A percentile compares a stretch with the other conserved stretches of the same genome.
Evolutionary conservation across 2,113 vertebrate species (phyloP).

Genomic region (Haplochromis vanheusdeni): DNA sequence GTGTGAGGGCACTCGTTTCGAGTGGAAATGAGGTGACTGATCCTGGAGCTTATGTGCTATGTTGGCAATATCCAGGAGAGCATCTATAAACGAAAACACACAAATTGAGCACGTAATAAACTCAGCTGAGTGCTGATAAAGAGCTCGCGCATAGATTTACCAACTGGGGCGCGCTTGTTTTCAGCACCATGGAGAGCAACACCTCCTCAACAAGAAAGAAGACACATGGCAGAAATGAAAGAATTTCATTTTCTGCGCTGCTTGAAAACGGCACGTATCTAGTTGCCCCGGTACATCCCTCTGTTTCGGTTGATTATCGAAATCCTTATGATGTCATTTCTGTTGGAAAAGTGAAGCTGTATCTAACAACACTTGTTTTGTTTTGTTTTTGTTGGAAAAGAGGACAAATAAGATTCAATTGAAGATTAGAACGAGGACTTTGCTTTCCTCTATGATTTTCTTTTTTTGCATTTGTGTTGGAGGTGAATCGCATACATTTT

Average conservation of each 20-base stretch:
- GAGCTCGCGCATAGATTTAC: neutral
- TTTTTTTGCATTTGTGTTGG: neutral
- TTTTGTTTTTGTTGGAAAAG: neutral
- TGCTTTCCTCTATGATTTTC: neutral
- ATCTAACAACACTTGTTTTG: neutral
- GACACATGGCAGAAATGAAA: neutral
- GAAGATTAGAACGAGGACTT: neutral
- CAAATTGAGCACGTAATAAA: neutral
- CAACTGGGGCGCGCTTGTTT: slow-evolving; percentile 10
- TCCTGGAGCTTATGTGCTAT: neutral
- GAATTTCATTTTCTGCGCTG: neutral
- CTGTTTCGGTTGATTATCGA: neutral
- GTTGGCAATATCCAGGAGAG: neutral
- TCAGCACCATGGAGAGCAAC: slow-evolving; percentile 71
- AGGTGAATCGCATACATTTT: neutral
- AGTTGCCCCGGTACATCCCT: neutral
- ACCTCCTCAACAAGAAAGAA: neutral
- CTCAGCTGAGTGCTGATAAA: neutral
- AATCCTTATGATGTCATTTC: neutral
- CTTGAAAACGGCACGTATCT: neutral
- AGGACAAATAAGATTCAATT: neutral
- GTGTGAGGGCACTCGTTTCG: neutral
- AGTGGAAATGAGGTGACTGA: neutral
- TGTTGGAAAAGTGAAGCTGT: neutral
- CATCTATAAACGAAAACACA: neutral